A percentile compares a stretch with the other conserved stretches of the same genome.
Evolutionary conservation across 2,888 invertebrate genomes (phyloP).

Genomic region (Dryadula phaetusa): DNA sequence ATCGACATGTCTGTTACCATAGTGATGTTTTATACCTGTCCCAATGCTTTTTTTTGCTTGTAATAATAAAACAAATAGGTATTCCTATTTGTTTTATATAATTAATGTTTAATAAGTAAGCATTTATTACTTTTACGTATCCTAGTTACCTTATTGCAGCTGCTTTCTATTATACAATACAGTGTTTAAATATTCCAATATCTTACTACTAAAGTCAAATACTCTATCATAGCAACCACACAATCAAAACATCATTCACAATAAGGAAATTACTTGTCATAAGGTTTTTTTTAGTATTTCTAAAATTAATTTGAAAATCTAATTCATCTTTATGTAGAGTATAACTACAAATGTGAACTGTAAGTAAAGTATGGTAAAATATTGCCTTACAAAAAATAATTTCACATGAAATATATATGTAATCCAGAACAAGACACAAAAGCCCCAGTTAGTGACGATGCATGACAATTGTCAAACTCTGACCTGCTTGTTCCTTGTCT

Average conservation of each 20-base stretch:
- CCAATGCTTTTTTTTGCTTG: neutral
- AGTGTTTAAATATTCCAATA: neutral
- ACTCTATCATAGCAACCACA: neutral
- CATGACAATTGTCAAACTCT: conserved; percentile 60
- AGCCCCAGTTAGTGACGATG: conserved; percentile 73
- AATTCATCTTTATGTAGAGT: neutral
- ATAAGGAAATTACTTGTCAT: conserved; percentile 6
- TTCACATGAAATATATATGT: neutral
- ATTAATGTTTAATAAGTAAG: neutral
- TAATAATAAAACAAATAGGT: neutral
- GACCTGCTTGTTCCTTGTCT: conserved; percentile 68
- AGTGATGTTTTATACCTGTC: neutral
- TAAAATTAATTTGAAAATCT: neutral
- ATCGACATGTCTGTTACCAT: conserved; percentile 4
- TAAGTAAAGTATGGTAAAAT: neutral
- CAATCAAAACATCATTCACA: conserved; percentile 11
- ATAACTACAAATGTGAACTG: no score
- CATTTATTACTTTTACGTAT: neutral
- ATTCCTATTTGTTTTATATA: no score
- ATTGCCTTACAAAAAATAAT: conserved; percentile 5
- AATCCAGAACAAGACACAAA: conserved; percentile 24
- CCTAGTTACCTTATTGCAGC: neutral
- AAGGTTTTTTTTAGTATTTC: neutral
- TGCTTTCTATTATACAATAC: neutral
- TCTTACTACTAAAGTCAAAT: conserved; percentile 14